phyloP scores from a whole-genome alignment of 2,797 vertebrate species.

The Salarias fasciatus region DNA sequence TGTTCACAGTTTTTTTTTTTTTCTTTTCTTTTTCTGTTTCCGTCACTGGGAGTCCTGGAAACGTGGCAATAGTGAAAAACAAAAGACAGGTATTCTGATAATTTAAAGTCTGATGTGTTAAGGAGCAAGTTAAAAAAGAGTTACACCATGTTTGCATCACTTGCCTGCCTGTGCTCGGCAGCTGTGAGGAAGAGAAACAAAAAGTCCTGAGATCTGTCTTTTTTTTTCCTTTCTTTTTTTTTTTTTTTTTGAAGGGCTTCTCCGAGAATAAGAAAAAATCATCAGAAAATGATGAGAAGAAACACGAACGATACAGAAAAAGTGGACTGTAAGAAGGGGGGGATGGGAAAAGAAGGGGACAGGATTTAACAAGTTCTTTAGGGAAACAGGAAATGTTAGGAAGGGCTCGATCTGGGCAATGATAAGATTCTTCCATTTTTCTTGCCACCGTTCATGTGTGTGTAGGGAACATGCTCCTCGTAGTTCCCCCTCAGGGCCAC shows the following conservation, averaged over 20 bases:
- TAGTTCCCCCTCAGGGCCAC: constrained; percentile 91
- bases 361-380: constrained; percentile 55
- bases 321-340: constrained; percentile 60
- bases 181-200: constrained; percentile 75
- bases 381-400: constrained; percentile 85
- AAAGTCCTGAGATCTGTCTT: constrained; percentile 91
- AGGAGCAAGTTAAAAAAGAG: constrained; percentile 65
- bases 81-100: constrained; percentile 60
- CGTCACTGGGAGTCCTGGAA: constrained; percentile 76
- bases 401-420: constrained; percentile 93
- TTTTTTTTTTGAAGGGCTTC: constrained; percentile 74
- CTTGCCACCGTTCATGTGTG: constrained; percentile 99
- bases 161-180: constrained; percentile 79
- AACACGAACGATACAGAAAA: constrained; percentile 56
- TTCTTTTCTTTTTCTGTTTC: constrained; percentile 47
- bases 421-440: constrained; percentile 94
- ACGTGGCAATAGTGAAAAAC: constrained; percentile 74
- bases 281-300: constrained; percentile 62
- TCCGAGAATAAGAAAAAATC: constrained; percentile 73
- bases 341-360: constrained; percentile 14
- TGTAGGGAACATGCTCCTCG: constrained; percentile 94
- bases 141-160: constrained; percentile 71
- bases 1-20: constrained; percentile 82
- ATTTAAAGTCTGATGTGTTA: constrained; percentile 67
- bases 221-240: constrained; percentile 23